Percentiles rank a stretch among this genome's conserved stretches.
These are phyloP conservation scores for Carassius carassius DNA, from an alignment of 2,113 vertebrate species.

Conservation along the genomic window DNA sequence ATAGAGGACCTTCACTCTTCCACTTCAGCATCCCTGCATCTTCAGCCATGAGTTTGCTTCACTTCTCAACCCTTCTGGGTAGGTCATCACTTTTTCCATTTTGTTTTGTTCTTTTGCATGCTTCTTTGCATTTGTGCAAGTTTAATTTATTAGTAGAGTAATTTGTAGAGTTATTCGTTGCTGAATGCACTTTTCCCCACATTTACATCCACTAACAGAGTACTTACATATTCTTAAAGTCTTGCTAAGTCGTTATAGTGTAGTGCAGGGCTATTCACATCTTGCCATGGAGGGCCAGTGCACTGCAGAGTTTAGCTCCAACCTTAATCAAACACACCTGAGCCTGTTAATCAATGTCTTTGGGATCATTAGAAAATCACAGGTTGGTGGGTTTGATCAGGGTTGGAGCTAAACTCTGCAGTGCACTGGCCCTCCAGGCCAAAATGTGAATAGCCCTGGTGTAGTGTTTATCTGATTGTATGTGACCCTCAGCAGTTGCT, in stretches of 20 bases:
- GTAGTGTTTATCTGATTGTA: not conserved
- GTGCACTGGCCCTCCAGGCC: no score
- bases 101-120: not conserved
- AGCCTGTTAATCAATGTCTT: no score
- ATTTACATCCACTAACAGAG: not conserved
- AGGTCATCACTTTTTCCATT: conserved; percentile 4
- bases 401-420: no score
- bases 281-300: no score
- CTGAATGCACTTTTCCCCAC: not conserved
- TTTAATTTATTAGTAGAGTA: not conserved
- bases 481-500: conserved; percentile 19
- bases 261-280: no score
- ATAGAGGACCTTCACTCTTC: not conserved
- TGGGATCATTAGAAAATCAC: no score
- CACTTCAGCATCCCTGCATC: conserved; percentile 19
- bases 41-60: conserved; percentile 36
- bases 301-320: no score
- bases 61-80: conserved; percentile 39
- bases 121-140: not conserved
- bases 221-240: not conserved
- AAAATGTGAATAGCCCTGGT: no score
- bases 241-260: not conserved
- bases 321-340: no score
- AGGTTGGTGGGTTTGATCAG: no score
- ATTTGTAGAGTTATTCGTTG: not conserved